Conservation (phyloP, 2,113 vertebrate species). For the Mustela lutreola region DNA sequence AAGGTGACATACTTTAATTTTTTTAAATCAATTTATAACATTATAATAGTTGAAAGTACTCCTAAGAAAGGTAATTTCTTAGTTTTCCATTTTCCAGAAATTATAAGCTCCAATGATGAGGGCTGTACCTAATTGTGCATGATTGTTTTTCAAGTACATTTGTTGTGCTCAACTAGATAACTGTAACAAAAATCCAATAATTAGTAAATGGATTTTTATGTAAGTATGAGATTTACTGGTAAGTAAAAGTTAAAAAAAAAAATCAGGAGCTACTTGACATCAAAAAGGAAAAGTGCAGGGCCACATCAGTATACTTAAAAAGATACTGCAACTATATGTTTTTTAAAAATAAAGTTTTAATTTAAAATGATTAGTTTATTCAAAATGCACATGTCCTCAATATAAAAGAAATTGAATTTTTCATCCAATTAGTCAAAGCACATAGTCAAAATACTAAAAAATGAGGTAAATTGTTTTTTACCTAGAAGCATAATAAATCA, state of each 20-base stretch:
- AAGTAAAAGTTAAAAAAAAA: not conserved
- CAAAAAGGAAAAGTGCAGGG: not conserved
- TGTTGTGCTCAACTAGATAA: not conserved
- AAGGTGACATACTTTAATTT: not conserved
- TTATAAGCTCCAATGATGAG: not conserved
- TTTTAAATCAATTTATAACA: not conserved
- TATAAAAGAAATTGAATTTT: slow-evolving; percentile 52
- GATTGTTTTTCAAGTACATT: not conserved
- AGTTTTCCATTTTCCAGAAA: slow-evolving; percentile 38
- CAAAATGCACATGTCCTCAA: not conserved
- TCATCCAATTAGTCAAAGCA: slow-evolving; percentile 80
- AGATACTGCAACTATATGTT: not conserved
- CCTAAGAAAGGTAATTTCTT: slow-evolving; percentile 9
- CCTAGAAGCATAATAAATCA: slow-evolving; percentile 81
- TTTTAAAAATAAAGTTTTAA: not conserved
- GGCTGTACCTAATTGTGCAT: not conserved
- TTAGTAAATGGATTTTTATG: not conserved
- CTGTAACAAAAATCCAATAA: slow-evolving; percentile 46
- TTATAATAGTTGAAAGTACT: not conserved
- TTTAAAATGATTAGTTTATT: slow-evolving; percentile 38
- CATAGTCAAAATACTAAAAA: slow-evolving; percentile 73
- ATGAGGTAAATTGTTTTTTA: slow-evolving; percentile 70
- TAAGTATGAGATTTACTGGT: not conserved
- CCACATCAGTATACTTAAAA: not conserved
- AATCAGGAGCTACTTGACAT: not conserved